Conservation (phyloP, 1,140 invertebrate genomes). For the Hyposmocoma kahamanoa region DNA sequence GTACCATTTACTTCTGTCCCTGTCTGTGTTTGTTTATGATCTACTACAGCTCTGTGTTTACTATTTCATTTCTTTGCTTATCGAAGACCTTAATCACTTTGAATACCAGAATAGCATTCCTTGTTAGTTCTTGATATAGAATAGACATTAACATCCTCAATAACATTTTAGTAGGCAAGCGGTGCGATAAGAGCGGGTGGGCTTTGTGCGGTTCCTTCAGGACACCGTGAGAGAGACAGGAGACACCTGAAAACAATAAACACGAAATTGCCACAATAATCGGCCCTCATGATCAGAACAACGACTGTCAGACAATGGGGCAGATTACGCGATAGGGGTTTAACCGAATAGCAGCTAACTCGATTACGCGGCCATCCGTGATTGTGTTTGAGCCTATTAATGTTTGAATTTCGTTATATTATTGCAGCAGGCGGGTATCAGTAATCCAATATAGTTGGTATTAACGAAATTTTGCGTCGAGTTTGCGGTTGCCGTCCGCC, state of each 20-base stretch:
- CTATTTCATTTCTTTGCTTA: too few species aligned
- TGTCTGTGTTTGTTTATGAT: conserved; percentile 40
- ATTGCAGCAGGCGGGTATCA: conserved; percentile 48
- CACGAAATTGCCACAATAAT: conserved; percentile 70
- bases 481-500: conserved; percentile 27
- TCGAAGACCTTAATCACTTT: too few species aligned
- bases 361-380: conserved; percentile 68
- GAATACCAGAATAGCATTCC: too few species aligned
- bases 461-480: conserved; percentile 48
- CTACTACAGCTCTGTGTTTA: conserved; percentile 9
- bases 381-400: conserved; percentile 70
- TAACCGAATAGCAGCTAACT: conserved; percentile 67
- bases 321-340: conserved; percentile 66
- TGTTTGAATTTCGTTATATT: conserved; percentile 71
- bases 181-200: conserved; percentile 27
- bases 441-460: conserved; percentile 60
- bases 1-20: conserved; percentile 46
- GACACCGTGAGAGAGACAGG: conserved; percentile 30
- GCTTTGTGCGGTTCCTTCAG: conserved; percentile 46
- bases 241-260: conserved; percentile 70
- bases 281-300: conserved; percentile 60
- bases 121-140: too few species aligned
- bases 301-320: conserved; percentile 62
- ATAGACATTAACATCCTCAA: too few species aligned
- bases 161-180: conserved; percentile 34